Conservation (phyloP, 64 coral and sea anemone genomes). For the Platygyra sinensis region DNA sequence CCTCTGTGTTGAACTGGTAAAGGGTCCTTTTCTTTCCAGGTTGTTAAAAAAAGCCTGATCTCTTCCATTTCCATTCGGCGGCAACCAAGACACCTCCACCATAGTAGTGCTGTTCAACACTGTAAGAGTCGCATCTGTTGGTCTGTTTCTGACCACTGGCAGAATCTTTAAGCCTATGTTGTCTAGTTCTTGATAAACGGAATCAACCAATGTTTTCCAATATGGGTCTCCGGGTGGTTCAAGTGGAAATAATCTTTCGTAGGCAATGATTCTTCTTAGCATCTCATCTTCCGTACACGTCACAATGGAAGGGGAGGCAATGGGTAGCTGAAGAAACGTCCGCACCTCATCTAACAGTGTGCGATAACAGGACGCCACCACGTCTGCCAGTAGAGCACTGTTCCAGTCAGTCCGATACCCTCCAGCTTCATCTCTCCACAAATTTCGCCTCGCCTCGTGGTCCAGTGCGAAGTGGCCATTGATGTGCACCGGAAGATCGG, state of each 20-base stretch:
- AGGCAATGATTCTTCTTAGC: too few species aligned
- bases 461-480: too few species aligned
- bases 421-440: conserved; percentile 60
- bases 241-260: too few species aligned
- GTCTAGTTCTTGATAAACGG: too few species aligned
- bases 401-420: conserved; percentile 78
- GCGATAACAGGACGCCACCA: conserved; percentile 81
- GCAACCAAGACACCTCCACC: conserved; percentile 57
- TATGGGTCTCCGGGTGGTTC: too few species aligned
- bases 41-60: conserved; percentile 65
- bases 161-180: too few species aligned
- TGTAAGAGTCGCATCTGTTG: too few species aligned
- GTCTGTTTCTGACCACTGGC: too few species aligned
- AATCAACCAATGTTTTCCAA: too few species aligned
- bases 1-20: background rate
- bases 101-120: background rate
- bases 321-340: background rate
- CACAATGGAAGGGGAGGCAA: background rate
- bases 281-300: too few species aligned
- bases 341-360: conserved; percentile 44
- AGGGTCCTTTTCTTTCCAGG: background rate
- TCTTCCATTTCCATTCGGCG: conserved; percentile 44
- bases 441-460: conserved; percentile 24
- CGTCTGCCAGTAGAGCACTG: conserved; percentile 28
- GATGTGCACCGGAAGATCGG: background rate